Conservation (phyloP, 2,113 vertebrate species). For the Condylura cristata region DNA sequence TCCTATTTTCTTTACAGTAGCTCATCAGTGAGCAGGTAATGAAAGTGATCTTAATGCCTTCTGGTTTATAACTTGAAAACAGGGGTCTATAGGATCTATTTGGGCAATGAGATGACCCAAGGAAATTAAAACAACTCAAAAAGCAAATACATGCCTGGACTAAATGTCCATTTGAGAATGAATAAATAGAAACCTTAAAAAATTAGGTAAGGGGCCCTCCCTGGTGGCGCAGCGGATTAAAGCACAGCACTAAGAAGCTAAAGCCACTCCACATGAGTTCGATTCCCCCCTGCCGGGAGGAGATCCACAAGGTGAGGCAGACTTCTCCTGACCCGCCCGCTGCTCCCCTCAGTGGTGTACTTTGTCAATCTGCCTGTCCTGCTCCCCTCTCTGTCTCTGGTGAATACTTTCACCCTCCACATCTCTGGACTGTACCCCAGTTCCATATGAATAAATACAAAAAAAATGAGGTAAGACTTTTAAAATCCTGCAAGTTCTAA, state of each 20-base stretch:
- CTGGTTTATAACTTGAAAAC: background rate
- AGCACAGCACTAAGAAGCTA: too few species aligned
- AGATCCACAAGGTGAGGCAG: too few species aligned
- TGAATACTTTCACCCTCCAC: too few species aligned
- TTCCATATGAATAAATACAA: too few species aligned
- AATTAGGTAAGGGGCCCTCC: background rate
- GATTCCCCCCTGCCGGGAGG: too few species aligned
- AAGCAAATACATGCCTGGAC: background rate
- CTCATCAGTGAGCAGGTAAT: background rate
- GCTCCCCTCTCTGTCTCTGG: too few species aligned
- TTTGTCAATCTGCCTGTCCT: too few species aligned
- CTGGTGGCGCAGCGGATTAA: too few species aligned
- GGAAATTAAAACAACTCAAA: background rate
- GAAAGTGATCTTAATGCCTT: background rate
- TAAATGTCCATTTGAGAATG: background rate
- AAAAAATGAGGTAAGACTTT: slow-evolving; percentile 10
- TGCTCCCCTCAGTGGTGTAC: too few species aligned
- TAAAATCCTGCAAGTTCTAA: slow-evolving; percentile 1
- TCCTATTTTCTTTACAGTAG: background rate
- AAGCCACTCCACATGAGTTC: too few species aligned
- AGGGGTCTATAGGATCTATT: background rate
- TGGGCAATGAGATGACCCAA: background rate
- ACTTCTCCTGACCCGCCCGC: too few species aligned
- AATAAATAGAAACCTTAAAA: background rate
- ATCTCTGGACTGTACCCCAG: too few species aligned